Percentiles rank a stretch among this genome's conserved stretches.
Evolutionary conservation across 1,140 invertebrate species (phyloP).

Genomic region (Cherax quadricarinatus): DNA sequence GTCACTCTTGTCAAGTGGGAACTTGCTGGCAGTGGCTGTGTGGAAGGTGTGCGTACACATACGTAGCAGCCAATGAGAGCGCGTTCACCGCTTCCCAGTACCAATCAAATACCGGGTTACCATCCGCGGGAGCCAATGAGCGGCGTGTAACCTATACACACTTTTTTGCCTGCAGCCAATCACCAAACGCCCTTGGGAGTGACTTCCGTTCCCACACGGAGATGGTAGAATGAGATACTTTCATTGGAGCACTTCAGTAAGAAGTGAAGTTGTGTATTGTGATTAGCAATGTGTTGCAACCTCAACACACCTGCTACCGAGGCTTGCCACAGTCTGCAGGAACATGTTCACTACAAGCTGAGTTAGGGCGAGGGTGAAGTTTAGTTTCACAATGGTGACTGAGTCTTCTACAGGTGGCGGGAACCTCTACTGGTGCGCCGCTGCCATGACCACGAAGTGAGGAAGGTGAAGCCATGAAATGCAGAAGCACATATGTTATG

Average conservation of each 20-base stretch:
- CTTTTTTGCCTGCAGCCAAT: conserved; percentile 55
- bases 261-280: background rate
- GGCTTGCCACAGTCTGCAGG: too few relatives aligned
- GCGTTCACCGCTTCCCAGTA: background rate
- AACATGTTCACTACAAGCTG: too few relatives aligned
- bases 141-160: conserved; percentile 7
- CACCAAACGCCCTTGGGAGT: conserved; percentile 29
- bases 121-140: conserved; percentile 33
- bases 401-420: too few relatives aligned
- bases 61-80: conserved; percentile 6
- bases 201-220: conserved; percentile 58
- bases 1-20: background rate
- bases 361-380: too few relatives aligned
- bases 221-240: conserved; percentile 7
- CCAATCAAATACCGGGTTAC: conserved; percentile 11
- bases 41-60: too few relatives aligned
- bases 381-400: too few relatives aligned
- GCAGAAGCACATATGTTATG: too few relatives aligned
- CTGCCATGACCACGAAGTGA: too few relatives aligned
- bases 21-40: background rate
- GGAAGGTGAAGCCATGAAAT: too few relatives aligned
- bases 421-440: too few relatives aligned
- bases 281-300: background rate
- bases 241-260: background rate
- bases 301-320: too few relatives aligned